Evolutionary conservation across 1,140 invertebrate species (phyloP), one percentile per base, ranked within the genome.

Genomic region (Radopholus similis): DNA sequence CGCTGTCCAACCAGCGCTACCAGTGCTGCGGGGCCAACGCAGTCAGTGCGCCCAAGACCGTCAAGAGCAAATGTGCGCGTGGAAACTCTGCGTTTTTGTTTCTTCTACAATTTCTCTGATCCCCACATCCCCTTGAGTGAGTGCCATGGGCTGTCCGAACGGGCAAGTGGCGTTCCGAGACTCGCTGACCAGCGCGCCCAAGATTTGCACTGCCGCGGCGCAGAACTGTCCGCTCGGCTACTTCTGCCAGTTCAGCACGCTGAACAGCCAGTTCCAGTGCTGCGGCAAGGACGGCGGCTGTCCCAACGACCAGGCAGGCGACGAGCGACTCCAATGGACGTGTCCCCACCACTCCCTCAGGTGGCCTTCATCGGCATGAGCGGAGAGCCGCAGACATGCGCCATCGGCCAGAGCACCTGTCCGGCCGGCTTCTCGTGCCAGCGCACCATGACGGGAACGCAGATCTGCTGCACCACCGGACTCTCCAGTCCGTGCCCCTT

Each of bases 231-330:
- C 78, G n/a, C 54, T 77, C 49, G 78, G 64, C 68, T 81, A 73
- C 57, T 78, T 80, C 67, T 78, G 77, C 55, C 78, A 81, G 32
- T 79, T 79, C 68, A 78, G 76, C 23, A 77, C 66, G 1, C 47
- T 69, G 13, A 80, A 80, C 66, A 80, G 74, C 38, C 78, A 80
- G 68, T 80, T 82, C 68, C 80, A 82, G 62, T 80, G 78, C 55
- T 80, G 78, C 57, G 78, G 78, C 42, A 82, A 80, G 74, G 74
- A 77, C 42, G 78, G 79, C 38, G 80, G 77, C 26, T 80, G 78
- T 55, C 78, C 78, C 13, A 82, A 80, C 63, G 78, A 82, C 53
- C 73, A 76, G 65, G 66, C 30, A 54, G n/a, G 53, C 11, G 53
- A 54, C 11, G 23, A 47, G 38, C 53, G 18, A 54, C n/a, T 26